Base-by-base conservation (phyloP, 1,140 invertebrate species). In the Lordiphosa collinella region DNA sequence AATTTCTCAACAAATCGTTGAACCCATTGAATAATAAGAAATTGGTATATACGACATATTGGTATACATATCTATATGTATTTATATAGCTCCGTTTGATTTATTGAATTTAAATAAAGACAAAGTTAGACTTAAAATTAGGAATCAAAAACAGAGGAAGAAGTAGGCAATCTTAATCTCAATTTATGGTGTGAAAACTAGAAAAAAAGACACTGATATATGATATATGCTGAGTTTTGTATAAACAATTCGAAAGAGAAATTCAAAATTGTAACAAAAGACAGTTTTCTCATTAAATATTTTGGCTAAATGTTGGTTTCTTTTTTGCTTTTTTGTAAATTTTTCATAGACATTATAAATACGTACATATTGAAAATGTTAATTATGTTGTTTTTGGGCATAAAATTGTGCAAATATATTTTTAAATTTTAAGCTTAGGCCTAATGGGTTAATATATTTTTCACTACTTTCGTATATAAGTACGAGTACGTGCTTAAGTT, bases 381-480 rank as follows among this genome's bases (percentile, higher is more conserved):
- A 79, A 59, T 44, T 56, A 60, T 34, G 22, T 18, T 25, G 46
- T 10, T 36, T 47, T 35, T 36, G 47, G 69, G 59, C n/a, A n/a
- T 80, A 79, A 79, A 79, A 79, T 79, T 80, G 75, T 79, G 74
- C 75, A 79, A 66, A 69, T 68, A 80, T 58, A 10, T 35, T 22
- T 13, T 34, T 14, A 34, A 16, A 16, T 36, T 31, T 50, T 50
- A 50, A 36, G 54, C 52, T 64, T 80, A 80, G 40, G 44, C 13
- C 50, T 80, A 58, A 51, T 54, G 35, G 32, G 40, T 54, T 47
- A 34, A 40, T 55, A 65, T 50, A 43, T 1, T 22, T 22, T 41
- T 76, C 16, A 48, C 58, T 78, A 68, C 38, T 68, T 37, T 31
- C 60, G 34, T 67, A 55, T 68, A 58, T 55, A 22, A 18, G 18